These are phyloP conservation scores for Arctia plantaginis DNA, from an alignment of 2,888 invertebrate species.

Conservation along the genomic window DNA sequence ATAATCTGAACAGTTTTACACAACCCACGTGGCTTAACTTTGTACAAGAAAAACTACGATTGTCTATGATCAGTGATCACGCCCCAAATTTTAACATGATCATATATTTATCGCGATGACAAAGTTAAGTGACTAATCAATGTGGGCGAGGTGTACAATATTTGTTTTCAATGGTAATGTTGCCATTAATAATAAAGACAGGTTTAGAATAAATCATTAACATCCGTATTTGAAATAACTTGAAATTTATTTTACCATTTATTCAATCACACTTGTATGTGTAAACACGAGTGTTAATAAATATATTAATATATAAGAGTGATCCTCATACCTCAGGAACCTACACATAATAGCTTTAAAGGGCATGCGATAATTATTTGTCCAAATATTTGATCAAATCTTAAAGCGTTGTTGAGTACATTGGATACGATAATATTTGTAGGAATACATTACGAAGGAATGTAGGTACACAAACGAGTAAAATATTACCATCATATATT, in stretches of 20 bases:
- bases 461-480: neutral
- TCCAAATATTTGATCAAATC: neutral
- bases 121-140: slow-evolving; percentile 49
- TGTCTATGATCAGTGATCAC: slow-evolving; percentile 40
- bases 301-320: neutral
- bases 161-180: slow-evolving; percentile 43
- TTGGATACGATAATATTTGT: neutral
- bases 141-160: slow-evolving; percentile 47
- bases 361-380: neutral
- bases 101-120: slow-evolving; percentile 50
- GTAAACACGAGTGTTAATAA: neutral
- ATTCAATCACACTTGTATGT: neutral
- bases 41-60: slow-evolving; percentile 35
- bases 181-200: slow-evolving; percentile 20
- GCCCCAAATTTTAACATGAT: slow-evolving; percentile 36
- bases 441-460: no score
- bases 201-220: slow-evolving; percentile 14
- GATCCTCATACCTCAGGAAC: neutral
- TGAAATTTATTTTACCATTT: neutral
- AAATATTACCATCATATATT: neutral
- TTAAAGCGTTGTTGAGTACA: neutral
- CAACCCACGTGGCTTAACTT: slow-evolving; percentile 36
- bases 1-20: slow-evolving; percentile 25
- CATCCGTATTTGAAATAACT: slow-evolving; percentile 1
- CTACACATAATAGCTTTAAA: neutral